These are phyloP conservation scores for Spilogale gracilis DNA, from an alignment of 2,113 vertebrate species.

Conservation along the genomic window DNA sequence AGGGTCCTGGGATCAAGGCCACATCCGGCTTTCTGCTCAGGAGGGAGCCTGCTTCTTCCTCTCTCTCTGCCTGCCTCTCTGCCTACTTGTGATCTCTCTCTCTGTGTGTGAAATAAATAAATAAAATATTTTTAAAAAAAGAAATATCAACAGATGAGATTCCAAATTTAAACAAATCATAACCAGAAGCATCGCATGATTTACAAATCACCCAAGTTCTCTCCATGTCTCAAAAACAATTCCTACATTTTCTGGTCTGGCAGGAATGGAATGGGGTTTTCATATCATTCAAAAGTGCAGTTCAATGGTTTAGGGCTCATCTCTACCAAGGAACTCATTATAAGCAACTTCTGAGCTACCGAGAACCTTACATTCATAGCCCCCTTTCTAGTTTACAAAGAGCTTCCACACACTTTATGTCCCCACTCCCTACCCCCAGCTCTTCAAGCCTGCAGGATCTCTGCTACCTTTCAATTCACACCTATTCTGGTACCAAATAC, in stretches of 20 bases:
- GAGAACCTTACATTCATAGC: not conserved
- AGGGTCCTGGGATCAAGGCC: too few relatives aligned
- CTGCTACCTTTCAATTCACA: not conserved
- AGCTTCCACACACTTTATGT: too few relatives aligned
- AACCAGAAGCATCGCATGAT: not conserved
- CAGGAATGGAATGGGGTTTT: not conserved
- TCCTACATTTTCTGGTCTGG: not conserved
- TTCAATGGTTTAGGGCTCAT: not conserved
- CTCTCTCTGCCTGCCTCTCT: too few relatives aligned
- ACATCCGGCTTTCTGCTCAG: too few relatives aligned
- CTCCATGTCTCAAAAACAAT: not conserved
- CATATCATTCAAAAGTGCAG: not conserved
- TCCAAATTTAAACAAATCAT: not conserved
- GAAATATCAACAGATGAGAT: not conserved
- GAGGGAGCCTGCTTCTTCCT: too few relatives aligned
- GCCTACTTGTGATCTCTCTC: too few relatives aligned
- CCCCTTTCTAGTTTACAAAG: not conserved
- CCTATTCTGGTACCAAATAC: not conserved
- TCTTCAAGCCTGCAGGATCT: not conserved
- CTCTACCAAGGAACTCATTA: not conserved
- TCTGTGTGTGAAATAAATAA: too few relatives aligned
- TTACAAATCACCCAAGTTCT: not conserved
- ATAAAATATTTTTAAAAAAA: not conserved
- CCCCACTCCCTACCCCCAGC: not conserved
- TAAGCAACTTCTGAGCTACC: not conserved